Percentiles rank a stretch among this genome's conserved stretches.
Evolutionary conservation across 2,797 vertebrate species (phyloP).

Genomic region (Intellagama lesueurii): DNA sequence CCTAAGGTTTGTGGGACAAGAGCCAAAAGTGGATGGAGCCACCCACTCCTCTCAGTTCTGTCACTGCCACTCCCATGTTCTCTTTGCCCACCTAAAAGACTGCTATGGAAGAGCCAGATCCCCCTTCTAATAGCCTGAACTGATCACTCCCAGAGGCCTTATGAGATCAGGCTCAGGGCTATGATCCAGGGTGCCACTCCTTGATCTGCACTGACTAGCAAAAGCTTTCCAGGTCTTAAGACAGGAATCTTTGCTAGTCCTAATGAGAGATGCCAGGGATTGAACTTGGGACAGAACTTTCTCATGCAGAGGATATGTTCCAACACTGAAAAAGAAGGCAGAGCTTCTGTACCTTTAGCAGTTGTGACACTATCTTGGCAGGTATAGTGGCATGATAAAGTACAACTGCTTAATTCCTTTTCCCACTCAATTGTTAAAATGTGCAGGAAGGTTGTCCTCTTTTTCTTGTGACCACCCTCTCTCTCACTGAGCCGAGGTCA

Average conservation of each 20-base stretch:
- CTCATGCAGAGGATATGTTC: background rate
- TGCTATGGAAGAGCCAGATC: background rate
- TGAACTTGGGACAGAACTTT: background rate
- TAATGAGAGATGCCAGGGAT: background rate
- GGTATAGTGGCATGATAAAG: too few species aligned
- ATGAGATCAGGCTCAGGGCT: background rate
- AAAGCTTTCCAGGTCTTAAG: background rate
- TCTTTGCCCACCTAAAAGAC: background rate
- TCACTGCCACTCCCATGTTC: background rate
- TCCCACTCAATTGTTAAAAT: too few species aligned
- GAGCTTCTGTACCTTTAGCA: too few species aligned
- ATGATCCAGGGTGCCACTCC: background rate
- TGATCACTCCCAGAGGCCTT: background rate
- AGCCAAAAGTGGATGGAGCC: too few species aligned
- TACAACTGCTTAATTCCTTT: too few species aligned
- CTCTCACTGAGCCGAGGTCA: too few species aligned
- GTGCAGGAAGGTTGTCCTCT: too few species aligned
- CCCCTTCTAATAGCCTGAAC: background rate
- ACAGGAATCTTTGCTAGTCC: background rate
- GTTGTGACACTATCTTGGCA: too few species aligned
- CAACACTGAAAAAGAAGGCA: background rate
- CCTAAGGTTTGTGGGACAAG: too few species aligned
- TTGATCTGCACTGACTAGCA: background rate
- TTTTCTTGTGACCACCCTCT: too few species aligned
- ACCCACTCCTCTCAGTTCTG: background rate